phyloP scores from a whole-genome alignment of 2,113 vertebrate species.

The Corydoras sp. region DNA sequence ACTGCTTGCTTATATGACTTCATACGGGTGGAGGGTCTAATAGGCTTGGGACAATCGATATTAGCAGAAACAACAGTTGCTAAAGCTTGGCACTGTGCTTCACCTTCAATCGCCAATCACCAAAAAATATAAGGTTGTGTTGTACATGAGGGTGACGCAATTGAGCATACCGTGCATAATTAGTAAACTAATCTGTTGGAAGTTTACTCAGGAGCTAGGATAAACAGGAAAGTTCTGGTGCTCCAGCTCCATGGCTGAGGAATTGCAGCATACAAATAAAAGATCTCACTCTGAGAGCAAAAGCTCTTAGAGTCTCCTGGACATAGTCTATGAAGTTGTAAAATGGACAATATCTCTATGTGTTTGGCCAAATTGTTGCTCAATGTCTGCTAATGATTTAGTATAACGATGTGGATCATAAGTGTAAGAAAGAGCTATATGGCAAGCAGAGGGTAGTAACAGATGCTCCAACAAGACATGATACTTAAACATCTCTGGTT shows the following conservation, averaged over 20 bases:
- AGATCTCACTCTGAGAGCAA: background rate
- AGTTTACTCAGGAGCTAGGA: background rate
- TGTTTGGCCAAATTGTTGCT: conserved; percentile 5
- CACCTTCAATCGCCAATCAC: too few relatives aligned
- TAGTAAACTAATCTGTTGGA: background rate
- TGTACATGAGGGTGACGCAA: background rate
- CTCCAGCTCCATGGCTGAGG: background rate
- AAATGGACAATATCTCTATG: background rate
- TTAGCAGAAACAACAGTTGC: too few relatives aligned
- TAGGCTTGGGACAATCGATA: background rate
- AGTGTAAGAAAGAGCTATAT: background rate
- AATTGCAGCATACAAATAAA: background rate
- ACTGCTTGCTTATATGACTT: background rate
- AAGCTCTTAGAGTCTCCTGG: background rate
- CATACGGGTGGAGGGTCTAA: background rate
- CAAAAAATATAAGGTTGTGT: background rate
- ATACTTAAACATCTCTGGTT: background rate
- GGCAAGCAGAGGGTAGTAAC: background rate
- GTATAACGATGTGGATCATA: background rate
- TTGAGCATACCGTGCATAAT: background rate
- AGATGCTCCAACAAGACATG: background rate
- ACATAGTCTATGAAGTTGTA: background rate
- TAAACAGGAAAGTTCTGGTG: background rate
- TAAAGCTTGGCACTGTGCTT: too few relatives aligned
- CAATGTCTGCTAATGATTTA: background rate